A percentile compares a stretch with the other conserved stretches of the same genome.
phyloP scores from a whole-genome alignment of 2,113 vertebrate species.

The Gavialis gangeticus region DNA sequence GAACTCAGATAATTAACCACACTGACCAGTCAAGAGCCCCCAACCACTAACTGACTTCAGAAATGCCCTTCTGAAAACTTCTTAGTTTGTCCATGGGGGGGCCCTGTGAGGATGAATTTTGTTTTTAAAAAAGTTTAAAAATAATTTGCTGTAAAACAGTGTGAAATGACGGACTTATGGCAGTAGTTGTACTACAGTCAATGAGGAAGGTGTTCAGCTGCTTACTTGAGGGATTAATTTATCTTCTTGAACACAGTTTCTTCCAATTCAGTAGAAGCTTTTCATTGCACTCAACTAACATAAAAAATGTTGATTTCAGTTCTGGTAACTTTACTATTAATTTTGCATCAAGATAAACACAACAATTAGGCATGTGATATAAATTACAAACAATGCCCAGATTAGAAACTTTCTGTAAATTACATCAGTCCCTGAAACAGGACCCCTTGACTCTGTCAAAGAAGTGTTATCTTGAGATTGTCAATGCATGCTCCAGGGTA shows the following conservation, averaged over 20 bases:
- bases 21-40: too few species aligned
- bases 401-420: constrained; percentile 59
- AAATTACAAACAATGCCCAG: constrained; percentile 57
- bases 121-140: neutral
- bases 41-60: too few species aligned
- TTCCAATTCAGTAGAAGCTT: neutral
- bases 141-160: neutral
- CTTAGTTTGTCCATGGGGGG: too few species aligned
- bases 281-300: rapidly evolving
- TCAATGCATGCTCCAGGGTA: constrained; percentile 63
- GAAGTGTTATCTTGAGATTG: constrained; percentile 75
- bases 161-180: neutral
- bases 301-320: neutral
- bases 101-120: neutral
- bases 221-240: neutral
- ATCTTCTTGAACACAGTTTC: neutral
- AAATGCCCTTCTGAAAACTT: too few species aligned
- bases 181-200: neutral
- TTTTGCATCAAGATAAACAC: constrained; percentile 9
- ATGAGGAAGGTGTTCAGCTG: neutral
- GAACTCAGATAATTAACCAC: too few species aligned
- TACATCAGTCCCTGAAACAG: constrained; percentile 27
- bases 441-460: constrained; percentile 60
- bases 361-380: constrained; percentile 24
- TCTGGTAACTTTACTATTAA: constrained; percentile 7